Conservation (phyloP, 2,113 vertebrate genomes). For the Tretioscincus oriximinensis region DNA sequence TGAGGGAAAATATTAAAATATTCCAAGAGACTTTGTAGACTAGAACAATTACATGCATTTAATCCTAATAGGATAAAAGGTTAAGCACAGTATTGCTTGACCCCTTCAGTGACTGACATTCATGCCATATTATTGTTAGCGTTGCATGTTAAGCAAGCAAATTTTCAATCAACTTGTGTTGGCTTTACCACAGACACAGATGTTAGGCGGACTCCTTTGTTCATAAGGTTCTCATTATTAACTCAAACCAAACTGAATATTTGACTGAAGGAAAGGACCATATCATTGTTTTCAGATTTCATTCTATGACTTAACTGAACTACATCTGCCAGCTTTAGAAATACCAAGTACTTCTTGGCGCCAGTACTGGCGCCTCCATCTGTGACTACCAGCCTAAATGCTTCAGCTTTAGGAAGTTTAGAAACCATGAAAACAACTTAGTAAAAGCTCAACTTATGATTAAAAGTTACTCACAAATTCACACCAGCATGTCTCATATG, state of each 20-base stretch:
- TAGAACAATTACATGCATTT: slow-evolving; percentile 56
- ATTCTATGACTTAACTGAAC: slow-evolving; percentile 78
- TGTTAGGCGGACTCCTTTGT: slow-evolving; percentile 77
- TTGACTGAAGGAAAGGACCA: slow-evolving; percentile 80
- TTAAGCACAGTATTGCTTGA: slow-evolving; percentile 71
- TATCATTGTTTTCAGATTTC: slow-evolving; percentile 85
- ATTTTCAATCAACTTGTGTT: slow-evolving; percentile 78
- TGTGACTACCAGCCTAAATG: slow-evolving; percentile 72
- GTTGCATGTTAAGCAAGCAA: slow-evolving; percentile 77
- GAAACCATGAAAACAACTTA: slow-evolving; percentile 73
- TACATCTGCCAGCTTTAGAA: slow-evolving; percentile 81
- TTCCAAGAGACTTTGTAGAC: slow-evolving; percentile 32
- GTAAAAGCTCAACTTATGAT: slow-evolving; percentile 69
- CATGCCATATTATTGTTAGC: slow-evolving; percentile 73
- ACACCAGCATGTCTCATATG: slow-evolving; percentile 40
- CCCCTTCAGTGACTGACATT: slow-evolving; percentile 69
- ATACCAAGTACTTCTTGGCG: slow-evolving; percentile 74
- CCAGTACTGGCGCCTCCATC: slow-evolving; percentile 74
- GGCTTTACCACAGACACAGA: slow-evolving; percentile 78
- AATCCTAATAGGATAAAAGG: slow-evolving; percentile 71
- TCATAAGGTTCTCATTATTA: slow-evolving; percentile 90
- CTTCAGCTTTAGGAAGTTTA: slow-evolving; percentile 72
- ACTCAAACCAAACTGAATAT: slow-evolving; percentile 76
- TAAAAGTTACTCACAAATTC: slow-evolving; percentile 67
- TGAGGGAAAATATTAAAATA: slow-evolving; percentile 46